Evolutionary conservation across 2,113 vertebrate species (phyloP), one percentile per base, ranked within the genome.

Genomic region (Leptobrachium ailaonicum): DNA sequence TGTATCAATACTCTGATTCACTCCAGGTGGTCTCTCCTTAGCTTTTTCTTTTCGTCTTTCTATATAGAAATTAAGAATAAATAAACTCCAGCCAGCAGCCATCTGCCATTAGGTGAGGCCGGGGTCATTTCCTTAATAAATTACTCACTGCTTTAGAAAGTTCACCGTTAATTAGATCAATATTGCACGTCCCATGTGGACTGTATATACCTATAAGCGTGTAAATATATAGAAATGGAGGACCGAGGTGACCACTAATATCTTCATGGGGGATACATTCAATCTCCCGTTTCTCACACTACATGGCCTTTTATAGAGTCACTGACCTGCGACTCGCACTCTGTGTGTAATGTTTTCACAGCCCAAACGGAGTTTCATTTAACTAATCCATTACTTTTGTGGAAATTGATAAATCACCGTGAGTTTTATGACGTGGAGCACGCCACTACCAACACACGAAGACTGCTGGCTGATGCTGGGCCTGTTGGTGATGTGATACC

Each of bases 81-180:
- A 79, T 73, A 79, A 73, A 44, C 77, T 45, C 42, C 2, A 66
- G 68, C 62, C 77, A 6, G 3, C 70, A 71, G 44, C 41, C 76
- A 20, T 53, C 44, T 79, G 76, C 12, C 67, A 50, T 20, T 79
- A 72, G 47, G 70, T 66, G 77, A 79, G 70, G 50, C 70, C 45
- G 2, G 68, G 69, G 77, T 72, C 69, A 79, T 8, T 73, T 79
- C 70, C 77, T 43, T 66, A 73, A 79, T 72, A 79, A 79, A 79
- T 79, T 66, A 79, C 62, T 73, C 63, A 73, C 77, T 79, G 40
- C 45, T 20, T 62, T 66, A 56, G 62, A 45, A 66, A 79, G 47
- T 73, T 73, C 77, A 58, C 41, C 62, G 47, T 79, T 79, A 66
- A 79, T 79, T 54, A 43, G 62, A 73, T 79, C 62, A 79, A 73